These are phyloP conservation scores for Paralvinella palmiformis DNA, from an alignment of 1,140 invertebrate species.

Conservation along the genomic window DNA sequence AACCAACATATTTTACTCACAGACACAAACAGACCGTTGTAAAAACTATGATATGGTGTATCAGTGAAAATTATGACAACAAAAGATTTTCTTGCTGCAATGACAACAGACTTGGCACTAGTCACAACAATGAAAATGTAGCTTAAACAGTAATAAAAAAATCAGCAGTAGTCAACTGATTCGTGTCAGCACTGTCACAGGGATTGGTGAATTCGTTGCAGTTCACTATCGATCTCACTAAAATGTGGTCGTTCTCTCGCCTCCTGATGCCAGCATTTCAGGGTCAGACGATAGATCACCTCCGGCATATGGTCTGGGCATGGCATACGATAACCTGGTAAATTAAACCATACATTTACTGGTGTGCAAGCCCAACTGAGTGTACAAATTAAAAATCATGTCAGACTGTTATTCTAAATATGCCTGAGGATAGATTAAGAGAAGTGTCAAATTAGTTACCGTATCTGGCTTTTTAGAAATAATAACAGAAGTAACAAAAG, in stretches of 20 bases:
- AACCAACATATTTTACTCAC: no score
- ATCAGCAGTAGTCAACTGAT: no score
- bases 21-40: no score
- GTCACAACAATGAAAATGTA: no score
- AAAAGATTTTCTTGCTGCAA: no score
- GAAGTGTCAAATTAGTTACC: background rate
- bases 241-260: conserved; percentile 87
- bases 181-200: no score
- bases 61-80: no score
- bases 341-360: background rate
- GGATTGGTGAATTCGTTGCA: conserved; percentile 11
- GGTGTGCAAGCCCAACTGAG: background rate
- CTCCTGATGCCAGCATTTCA: conserved; percentile 88
- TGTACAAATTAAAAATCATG: background rate
- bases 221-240: conserved; percentile 62
- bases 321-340: conserved; percentile 80
- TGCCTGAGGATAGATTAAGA: background rate
- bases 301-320: conserved; percentile 80
- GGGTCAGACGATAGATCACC: conserved; percentile 84
- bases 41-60: no score
- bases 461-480: background rate
- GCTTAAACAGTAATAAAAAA: no score
- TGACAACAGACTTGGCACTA: no score
- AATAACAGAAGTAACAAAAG: no score
- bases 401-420: background rate